Base-by-base conservation (phyloP, 2,113 vertebrate genomes). In the Opisthocomus hoazin region DNA sequence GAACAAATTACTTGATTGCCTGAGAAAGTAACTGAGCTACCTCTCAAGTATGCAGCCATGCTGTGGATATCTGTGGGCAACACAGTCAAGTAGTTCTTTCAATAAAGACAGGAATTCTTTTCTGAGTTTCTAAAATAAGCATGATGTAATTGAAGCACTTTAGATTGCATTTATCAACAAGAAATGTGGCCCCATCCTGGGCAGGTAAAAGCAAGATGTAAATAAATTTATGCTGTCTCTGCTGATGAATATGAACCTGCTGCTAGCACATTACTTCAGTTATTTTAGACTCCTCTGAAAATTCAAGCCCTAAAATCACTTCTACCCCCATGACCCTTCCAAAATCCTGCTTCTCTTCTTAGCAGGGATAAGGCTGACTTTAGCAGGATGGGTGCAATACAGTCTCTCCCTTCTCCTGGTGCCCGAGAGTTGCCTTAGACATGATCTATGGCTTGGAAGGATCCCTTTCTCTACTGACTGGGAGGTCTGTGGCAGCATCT, bases 1-100 rank as follows among this genome's bases (percentile, higher is more conserved):
- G 88, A 70, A 84, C 74, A 85, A 96, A 92, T 94, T 50, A 93
- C 84, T 84, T 95, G 90, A 96, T 94, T 96, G 85, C 85, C n/a
- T 5, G 3, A 74, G 77, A 91, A 92, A 84, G 82, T 83, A 95
- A 93, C 92, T 41, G 85, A 92, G 41, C 83, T 76, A 79, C 45
- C 85, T 96, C 90, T 97, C 41, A 87, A 96, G 76, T 69, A 84
- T 1, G 12, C 64, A 91, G 53, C 32, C 93, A 65, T 92, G 94
- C 96, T 96, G 96, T 84, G 63, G 53, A 68, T 84, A 89, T 90
- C 90, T 61, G 74, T 71, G 75, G 82, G 90, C 41, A 96, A 73
- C 50, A 93, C 56, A 89, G 66, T 93, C 76, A 96, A 96, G 69
- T 26, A 88, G 66, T 70, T 93, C 57, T 75, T 95, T 91, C 63